Conservation (phyloP, 1,140 invertebrate genomes). For the Panagrolaimus sp. region DNA sequence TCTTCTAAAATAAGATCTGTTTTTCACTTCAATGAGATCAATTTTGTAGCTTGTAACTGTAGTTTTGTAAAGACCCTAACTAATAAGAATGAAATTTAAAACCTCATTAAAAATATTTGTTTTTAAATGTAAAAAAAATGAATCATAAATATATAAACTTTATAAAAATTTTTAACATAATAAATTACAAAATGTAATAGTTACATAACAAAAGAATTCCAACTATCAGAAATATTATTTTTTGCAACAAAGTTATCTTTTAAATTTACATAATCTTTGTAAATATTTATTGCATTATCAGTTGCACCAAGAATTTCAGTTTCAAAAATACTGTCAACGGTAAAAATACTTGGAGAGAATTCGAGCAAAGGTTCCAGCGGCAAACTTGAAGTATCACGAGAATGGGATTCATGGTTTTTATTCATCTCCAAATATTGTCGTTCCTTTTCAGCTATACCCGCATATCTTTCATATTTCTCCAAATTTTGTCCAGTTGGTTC, state of each 20-base stretch:
- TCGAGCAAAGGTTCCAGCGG: constrained; percentile 37
- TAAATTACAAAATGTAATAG: too few species aligned
- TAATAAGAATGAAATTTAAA: too few species aligned
- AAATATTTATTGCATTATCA: neutral
- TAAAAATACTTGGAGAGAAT: constrained; percentile 40
- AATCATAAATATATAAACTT: too few species aligned
- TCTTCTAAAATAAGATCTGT: too few species aligned
- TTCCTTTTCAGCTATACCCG: neutral
- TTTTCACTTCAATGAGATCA: too few species aligned
- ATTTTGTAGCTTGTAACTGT: too few species aligned
- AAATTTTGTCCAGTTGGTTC: constrained; percentile 16
- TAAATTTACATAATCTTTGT: neutral
- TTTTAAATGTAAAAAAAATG: too few species aligned
- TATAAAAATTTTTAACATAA: too few species aligned
- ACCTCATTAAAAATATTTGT: too few species aligned
- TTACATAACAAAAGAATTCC: too few species aligned
- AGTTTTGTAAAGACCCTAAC: too few species aligned
- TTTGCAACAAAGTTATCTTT: constrained; percentile 1
- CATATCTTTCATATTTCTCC: constrained; percentile 17
- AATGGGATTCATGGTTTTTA: neutral
- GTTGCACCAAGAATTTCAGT: neutral
- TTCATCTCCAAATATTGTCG: neutral
- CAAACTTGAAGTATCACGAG: constrained; percentile 16
- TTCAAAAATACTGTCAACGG: constrained; percentile 39
- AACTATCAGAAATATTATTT: neutral